Conservation (phyloP, 2,797 vertebrate genomes). For the Gymnothorax reevesii region DNA sequence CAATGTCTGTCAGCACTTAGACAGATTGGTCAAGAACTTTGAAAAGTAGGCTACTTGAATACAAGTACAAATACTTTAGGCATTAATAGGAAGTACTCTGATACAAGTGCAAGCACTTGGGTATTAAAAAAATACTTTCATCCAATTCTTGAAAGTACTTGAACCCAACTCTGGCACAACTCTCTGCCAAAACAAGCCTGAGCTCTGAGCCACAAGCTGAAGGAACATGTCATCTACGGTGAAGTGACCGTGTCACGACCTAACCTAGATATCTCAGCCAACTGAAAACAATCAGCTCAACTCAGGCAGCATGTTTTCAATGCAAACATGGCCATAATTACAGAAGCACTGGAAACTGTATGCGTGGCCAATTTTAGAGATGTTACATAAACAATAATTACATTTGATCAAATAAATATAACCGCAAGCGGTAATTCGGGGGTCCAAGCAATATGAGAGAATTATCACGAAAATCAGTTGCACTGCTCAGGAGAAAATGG, state of each 20-base stretch:
- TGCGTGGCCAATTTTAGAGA: background rate
- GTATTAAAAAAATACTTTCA: too few species aligned
- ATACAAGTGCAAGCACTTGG: too few species aligned
- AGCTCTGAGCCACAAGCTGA: constrained; percentile 24
- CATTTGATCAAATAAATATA: background rate
- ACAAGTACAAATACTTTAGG: too few species aligned
- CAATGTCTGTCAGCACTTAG: too few species aligned
- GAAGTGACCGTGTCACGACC: constrained; percentile 26
- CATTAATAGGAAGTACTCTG: too few species aligned
- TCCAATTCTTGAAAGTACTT: too few species aligned
- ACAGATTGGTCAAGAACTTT: too few species aligned
- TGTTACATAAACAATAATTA: background rate
- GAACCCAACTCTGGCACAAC: background rate
- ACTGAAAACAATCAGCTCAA: background rate
- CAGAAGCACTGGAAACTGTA: background rate
- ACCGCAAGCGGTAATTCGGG: too few species aligned
- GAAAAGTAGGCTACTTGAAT: too few species aligned
- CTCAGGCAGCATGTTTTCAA: background rate
- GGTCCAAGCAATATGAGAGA: too few species aligned
- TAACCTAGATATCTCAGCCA: constrained; percentile 22
- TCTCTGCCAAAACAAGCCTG: constrained; percentile 34
- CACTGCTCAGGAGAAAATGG: too few species aligned
- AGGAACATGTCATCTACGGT: constrained; percentile 24
- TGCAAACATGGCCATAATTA: background rate
- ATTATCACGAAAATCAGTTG: too few species aligned